Percentiles rank a stretch among this genome's conserved stretches.
These are phyloP conservation scores for Apis dorsata DNA, from an alignment of 1,140 invertebrate genomes.

Conservation along the genomic window DNA sequence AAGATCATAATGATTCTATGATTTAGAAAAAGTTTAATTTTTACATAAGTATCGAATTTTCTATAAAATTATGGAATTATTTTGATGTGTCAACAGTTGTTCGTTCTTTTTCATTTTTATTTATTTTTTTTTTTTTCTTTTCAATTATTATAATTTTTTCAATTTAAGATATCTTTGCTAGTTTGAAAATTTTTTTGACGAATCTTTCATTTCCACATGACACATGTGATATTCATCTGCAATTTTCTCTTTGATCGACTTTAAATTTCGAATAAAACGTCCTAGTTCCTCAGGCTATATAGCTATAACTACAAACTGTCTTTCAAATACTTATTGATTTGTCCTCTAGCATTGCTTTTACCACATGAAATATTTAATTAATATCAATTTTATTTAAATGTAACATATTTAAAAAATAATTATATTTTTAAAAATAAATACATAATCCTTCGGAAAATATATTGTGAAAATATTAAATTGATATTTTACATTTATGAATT, in stretches of 20 bases:
- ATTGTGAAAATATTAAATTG: not conserved
- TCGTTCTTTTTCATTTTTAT: not conserved
- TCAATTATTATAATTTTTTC: not conserved
- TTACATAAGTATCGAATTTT: not conserved
- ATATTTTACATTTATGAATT: not conserved
- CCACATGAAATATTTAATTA: not conserved
- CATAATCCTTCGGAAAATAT: too few species aligned
- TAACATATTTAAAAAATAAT: too few species aligned
- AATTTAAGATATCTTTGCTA: not conserved
- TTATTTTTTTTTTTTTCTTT: not conserved
- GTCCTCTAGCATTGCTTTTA: constrained; percentile 1
- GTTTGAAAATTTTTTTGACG: not conserved
- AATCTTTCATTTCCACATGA: not conserved
- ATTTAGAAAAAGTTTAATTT: not conserved
- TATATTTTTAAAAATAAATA: not conserved
- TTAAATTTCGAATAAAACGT: constrained; percentile 25
- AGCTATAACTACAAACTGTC: constrained; percentile 13
- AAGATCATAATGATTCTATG: not conserved
- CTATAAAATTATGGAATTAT: not conserved
- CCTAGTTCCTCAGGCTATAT: constrained; percentile 15
- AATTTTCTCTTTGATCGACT: constrained; percentile 8
- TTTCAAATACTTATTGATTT: constrained; percentile 43
- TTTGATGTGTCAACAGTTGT: fast-evolving
- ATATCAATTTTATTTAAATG: not conserved
- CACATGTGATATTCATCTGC: not conserved